These are phyloP conservation scores for Cerceris ruficornis DNA, from an alignment of 2,888 invertebrate genomes.

Conservation along the genomic window DNA sequence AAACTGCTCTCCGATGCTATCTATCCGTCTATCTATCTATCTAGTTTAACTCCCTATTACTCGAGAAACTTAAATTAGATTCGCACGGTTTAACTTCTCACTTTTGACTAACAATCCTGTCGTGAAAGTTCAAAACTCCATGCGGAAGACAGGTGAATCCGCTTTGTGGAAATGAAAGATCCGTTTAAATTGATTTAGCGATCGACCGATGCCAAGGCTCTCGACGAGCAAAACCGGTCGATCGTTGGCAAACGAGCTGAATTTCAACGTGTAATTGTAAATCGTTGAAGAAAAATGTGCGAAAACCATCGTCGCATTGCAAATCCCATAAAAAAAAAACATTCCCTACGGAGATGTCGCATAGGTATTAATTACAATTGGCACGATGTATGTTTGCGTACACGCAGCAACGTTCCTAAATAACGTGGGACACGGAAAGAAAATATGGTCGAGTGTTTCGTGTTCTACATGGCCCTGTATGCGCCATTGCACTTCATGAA, in stretches of 20 bases:
- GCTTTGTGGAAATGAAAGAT: constrained; percentile 23
- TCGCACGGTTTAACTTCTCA: constrained; percentile 49
- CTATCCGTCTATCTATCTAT: constrained; percentile 10
- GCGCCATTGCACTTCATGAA: constrained; percentile 39
- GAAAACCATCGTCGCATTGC: background rate
- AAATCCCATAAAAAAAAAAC: background rate
- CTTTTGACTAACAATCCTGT: constrained; percentile 36
- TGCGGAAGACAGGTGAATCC: constrained; percentile 10
- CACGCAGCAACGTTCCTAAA: constrained; percentile 18
- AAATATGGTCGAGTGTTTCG: constrained; percentile 31
- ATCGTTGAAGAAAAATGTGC: too few relatives aligned
- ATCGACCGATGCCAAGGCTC: background rate
- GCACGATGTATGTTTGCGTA: background rate
- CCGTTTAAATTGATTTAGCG: constrained; percentile 11
- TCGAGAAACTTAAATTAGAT: constrained; percentile 53
- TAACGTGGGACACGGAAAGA: constrained; percentile 26
- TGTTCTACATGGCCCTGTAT: constrained; percentile 9
- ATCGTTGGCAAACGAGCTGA: background rate
- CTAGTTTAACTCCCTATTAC: constrained; percentile 27
- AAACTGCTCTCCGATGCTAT: background rate
- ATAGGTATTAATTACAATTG: background rate
- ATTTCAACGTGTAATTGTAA: background rate
- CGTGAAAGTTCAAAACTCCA: constrained; percentile 19
- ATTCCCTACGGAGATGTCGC: background rate
- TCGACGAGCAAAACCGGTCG: too few relatives aligned